phyloP scores from a whole-genome alignment of 2,888 invertebrate genomes.

The Andrena chrysosceles region DNA sequence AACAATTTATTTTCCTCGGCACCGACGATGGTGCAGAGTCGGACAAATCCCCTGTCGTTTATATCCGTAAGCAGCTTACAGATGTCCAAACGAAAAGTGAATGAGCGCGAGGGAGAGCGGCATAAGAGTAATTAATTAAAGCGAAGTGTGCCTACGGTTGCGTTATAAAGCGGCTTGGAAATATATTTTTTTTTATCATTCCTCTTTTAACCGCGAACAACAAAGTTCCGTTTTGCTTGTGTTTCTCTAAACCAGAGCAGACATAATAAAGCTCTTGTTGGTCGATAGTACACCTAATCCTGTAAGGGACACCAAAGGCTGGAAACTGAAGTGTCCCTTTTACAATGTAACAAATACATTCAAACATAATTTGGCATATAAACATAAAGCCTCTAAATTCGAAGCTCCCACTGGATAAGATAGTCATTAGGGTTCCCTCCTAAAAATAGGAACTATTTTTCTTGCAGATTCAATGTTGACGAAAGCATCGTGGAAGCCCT shows the following conservation, averaged over 20 bases:
- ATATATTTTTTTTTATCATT: slow-evolving; percentile 3
- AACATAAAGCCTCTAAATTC: too few relatives aligned
- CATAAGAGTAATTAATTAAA: slow-evolving; percentile 60
- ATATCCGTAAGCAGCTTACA: slow-evolving; percentile 65
- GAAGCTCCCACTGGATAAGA: too few relatives aligned
- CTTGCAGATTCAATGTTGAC: slow-evolving; percentile 83
- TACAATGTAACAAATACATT: too few relatives aligned
- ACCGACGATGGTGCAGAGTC: slow-evolving; percentile 51
- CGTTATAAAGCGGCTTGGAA: slow-evolving; percentile 44
- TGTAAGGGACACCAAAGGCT: too few relatives aligned
- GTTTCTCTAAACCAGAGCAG: slow-evolving; percentile 12
- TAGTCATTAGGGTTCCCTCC: too few relatives aligned
- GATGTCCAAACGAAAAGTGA: slow-evolving; percentile 50
- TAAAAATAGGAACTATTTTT: not conserved
- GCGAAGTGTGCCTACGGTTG: slow-evolving; percentile 31
- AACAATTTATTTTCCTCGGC: slow-evolving; percentile 58
- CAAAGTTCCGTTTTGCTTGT: not conserved
- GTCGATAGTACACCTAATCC: not conserved
- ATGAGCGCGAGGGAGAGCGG: slow-evolving; percentile 25
- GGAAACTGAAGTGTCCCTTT: too few relatives aligned
- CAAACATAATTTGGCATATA: too few relatives aligned
- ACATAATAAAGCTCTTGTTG: not conserved
- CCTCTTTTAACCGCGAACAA: slow-evolving; percentile 5
- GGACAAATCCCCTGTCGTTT: slow-evolving; percentile 58
- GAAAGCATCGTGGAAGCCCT: slow-evolving; percentile 83